These are phyloP conservation scores for Brienomyrus longianalis DNA, from an alignment of 2,113 vertebrate genomes.

Conservation along the genomic window DNA sequence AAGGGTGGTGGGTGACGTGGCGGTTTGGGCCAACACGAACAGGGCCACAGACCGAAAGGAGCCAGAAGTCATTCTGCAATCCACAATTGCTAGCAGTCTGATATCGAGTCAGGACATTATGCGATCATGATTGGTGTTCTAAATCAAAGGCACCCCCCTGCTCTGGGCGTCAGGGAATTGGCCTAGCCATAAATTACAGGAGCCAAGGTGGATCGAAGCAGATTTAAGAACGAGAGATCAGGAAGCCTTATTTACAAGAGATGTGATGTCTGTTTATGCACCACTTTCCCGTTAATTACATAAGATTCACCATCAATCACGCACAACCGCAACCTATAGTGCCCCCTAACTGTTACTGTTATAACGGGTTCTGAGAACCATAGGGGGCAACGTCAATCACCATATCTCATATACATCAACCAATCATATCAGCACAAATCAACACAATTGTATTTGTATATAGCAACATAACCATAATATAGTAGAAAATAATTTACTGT, in stretches of 20 bases:
- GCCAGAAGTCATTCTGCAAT: neutral
- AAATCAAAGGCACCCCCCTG: neutral
- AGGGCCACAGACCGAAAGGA: neutral
- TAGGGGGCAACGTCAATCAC: neutral
- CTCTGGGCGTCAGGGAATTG: neutral
- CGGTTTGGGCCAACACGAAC: neutral
- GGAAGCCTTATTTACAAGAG: neutral
- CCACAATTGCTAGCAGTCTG: neutral
- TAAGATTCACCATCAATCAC: constrained; percentile 41
- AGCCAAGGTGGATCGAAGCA: neutral
- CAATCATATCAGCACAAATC: neutral
- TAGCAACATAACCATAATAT: neutral
- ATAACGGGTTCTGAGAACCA: neutral
- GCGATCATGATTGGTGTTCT: neutral
- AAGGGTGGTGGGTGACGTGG: neutral
- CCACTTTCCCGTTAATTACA: constrained; percentile 37
- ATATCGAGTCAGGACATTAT: neutral
- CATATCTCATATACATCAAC: neutral
- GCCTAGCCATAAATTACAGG: neutral
- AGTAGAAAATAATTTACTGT: neutral
- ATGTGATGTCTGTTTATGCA: neutral
- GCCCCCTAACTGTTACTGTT: constrained; percentile 12
- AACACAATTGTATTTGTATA: neutral
- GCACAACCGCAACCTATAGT: constrained; percentile 17
- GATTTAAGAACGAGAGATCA: neutral